These are phyloP conservation scores for Rhagium mordax DNA, from an alignment of 2,888 invertebrate genomes.

Conservation along the genomic window DNA sequence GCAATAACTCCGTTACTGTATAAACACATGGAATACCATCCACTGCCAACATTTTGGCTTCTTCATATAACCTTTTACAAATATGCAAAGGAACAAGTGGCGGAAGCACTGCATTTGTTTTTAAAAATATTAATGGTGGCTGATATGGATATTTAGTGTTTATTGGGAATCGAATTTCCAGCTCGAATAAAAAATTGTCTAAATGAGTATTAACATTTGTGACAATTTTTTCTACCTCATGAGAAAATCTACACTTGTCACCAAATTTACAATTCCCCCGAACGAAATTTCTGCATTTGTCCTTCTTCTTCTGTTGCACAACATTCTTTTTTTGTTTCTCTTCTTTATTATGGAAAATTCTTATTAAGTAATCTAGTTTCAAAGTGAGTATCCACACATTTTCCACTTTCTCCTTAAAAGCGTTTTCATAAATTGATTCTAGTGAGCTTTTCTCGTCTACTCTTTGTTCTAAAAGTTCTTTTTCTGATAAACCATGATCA, in stretches of 20 bases:
- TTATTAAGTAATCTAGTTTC: slow-evolving; percentile 78
- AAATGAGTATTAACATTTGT: slow-evolving; percentile 65
- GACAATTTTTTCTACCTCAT: slow-evolving; percentile 72
- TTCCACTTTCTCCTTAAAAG: slow-evolving; percentile 79
- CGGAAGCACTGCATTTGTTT: slow-evolving; percentile 77
- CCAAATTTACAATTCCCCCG: slow-evolving; percentile 81
- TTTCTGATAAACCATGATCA: slow-evolving; percentile 69
- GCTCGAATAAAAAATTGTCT: slow-evolving; percentile 73
- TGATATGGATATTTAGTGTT: slow-evolving; percentile 83
- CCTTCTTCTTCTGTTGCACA: slow-evolving; percentile 70
- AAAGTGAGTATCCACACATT: slow-evolving; percentile 83
- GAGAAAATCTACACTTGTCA: slow-evolving; percentile 82
- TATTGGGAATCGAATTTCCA: slow-evolving; percentile 84
- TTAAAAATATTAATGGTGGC: slow-evolving; percentile 81
- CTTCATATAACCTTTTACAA: slow-evolving; percentile 78
- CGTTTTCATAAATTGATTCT: slow-evolving; percentile 83
- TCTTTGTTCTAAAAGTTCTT: slow-evolving; percentile 77
- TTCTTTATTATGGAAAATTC: slow-evolving; percentile 68
- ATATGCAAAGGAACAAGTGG: slow-evolving; percentile 78
- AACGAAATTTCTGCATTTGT: slow-evolving; percentile 77
- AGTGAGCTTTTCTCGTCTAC: slow-evolving; percentile 82
- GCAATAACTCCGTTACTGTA: slow-evolving; percentile 79
- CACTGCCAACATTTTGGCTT: slow-evolving; percentile 77
- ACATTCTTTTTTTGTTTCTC: slow-evolving; percentile 63
- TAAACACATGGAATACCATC: slow-evolving; percentile 83